Conservation (phyloP, 2,113 vertebrate genomes). For the Oryzias woworae region DNA sequence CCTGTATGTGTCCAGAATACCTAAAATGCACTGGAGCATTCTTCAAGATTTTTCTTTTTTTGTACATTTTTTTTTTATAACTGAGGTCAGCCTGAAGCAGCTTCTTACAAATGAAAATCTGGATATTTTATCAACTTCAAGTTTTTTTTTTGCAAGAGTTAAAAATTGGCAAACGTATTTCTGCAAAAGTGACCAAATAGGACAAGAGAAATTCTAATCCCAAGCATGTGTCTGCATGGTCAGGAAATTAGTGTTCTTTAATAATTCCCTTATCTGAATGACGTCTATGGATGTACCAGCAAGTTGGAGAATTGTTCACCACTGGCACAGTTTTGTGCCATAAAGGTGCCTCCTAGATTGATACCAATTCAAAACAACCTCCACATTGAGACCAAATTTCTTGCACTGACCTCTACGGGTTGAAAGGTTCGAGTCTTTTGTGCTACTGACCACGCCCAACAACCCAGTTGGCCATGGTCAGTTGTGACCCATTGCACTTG, state of each 20-base stretch:
- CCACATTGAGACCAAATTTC: conserved; percentile 62
- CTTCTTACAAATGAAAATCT: conserved; percentile 20
- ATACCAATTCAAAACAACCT: conserved; percentile 53
- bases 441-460: conserved; percentile 64
- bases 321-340: conserved; percentile 61
- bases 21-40: conserved; percentile 15
- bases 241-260: conserved; percentile 59
- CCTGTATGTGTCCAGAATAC: conserved; percentile 33
- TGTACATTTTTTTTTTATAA: background rate
- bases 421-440: conserved; percentile 74
- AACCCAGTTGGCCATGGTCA: conserved; percentile 55
- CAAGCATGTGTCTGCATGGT: conserved; percentile 75
- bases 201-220: conserved; percentile 56
- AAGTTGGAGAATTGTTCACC: conserved; percentile 74
- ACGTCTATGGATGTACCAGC: conserved; percentile 63
- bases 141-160: conserved; percentile 19
- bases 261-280: conserved; percentile 44
- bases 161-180: conserved; percentile 24
- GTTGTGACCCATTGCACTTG: conserved; percentile 59
- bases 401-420: conserved; percentile 74
- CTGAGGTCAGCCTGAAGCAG: conserved; percentile 9
- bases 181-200: conserved; percentile 37
- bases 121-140: conserved; percentile 31
- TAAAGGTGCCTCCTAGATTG: conserved; percentile 67
- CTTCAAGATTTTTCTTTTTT: background rate